A percentile compares a stretch with the other conserved stretches of the same genome.
phyloP scores from a whole-genome alignment of 2,888 invertebrate species.

The Drosophila fulvimacula region DNA sequence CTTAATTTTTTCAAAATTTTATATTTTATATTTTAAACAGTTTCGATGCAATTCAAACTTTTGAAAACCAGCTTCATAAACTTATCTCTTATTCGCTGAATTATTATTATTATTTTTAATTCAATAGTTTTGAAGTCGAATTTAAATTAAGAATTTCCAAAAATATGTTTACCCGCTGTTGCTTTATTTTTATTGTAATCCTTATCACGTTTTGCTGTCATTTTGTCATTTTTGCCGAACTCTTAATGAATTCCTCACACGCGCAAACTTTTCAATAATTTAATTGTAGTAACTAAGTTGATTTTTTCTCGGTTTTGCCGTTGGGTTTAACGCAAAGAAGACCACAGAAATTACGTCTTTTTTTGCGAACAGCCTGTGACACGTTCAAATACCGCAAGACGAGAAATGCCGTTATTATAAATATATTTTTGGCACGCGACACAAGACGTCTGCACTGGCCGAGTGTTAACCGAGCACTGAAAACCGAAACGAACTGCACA shows the following conservation, averaged over 20 bases:
- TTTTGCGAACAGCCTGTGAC: neutral
- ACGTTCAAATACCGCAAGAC: slow-evolving; percentile 2
- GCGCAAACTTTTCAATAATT: slow-evolving; percentile 21
- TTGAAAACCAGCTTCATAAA: neutral
- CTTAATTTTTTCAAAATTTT: neutral
- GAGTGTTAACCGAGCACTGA: slow-evolving; percentile 63
- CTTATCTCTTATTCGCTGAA: neutral
- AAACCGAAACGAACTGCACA: slow-evolving; percentile 35
- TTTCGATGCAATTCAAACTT: neutral
- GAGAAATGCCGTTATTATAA: neutral
- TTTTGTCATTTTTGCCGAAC: slow-evolving; percentile 81
- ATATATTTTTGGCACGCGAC: neutral
- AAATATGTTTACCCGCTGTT: slow-evolving; percentile 78
- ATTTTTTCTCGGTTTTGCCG: slow-evolving; percentile 25
- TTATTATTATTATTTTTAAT: neutral
- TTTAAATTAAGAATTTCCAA: neutral
- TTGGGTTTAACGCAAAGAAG: slow-evolving; percentile 20
- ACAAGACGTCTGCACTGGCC: slow-evolving; percentile 56
- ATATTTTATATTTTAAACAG: neutral
- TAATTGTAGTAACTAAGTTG: slow-evolving; percentile 12
- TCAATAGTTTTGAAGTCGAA: neutral
- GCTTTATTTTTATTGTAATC: slow-evolving; percentile 83
- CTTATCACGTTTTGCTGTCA: slow-evolving; percentile 85
- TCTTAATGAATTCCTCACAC: slow-evolving; percentile 65
- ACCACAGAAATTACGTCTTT: slow-evolving; percentile 58